Conservation (phyloP, 2,797 vertebrate genomes). For the Intellagama lesueurii region DNA sequence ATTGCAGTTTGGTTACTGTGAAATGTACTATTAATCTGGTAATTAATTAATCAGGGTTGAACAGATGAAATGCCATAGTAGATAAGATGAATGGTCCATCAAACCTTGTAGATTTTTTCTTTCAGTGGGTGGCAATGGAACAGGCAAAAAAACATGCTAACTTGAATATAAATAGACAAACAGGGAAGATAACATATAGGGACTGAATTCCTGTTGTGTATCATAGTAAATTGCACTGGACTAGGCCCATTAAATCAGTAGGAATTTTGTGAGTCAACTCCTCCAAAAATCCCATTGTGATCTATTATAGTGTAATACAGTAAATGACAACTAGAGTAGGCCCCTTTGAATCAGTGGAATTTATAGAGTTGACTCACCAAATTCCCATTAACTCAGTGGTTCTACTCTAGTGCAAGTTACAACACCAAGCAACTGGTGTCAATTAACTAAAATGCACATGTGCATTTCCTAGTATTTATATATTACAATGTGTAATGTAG, state of each 20-base stretch:
- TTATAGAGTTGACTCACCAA: too few species aligned
- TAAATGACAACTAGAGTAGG: too few species aligned
- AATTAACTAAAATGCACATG: neutral
- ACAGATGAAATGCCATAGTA: constrained; percentile 31
- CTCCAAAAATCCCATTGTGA: too few species aligned
- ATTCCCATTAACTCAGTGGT: too few species aligned
- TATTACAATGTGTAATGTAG: neutral
- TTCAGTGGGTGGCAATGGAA: neutral
- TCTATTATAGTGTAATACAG: too few species aligned
- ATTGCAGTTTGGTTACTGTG: constrained; percentile 48
- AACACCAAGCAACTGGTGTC: too few species aligned
- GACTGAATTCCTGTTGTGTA: too few species aligned
- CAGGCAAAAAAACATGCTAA: neutral
- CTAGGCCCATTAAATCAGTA: too few species aligned
- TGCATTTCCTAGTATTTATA: neutral
- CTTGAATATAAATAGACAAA: neutral
- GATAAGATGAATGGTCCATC: neutral
- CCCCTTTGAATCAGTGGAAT: too few species aligned
- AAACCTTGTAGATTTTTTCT: constrained; percentile 42
- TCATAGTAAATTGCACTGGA: too few species aligned
- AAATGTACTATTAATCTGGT: constrained; percentile 59
- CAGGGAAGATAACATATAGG: neutral
- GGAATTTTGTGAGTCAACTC: too few species aligned
- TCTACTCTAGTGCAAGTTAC: too few species aligned
- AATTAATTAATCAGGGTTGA: constrained; percentile 50